These are phyloP conservation scores for Anoncus sp. DNA, from an alignment of 2,888 invertebrate species.

Conservation along the genomic window DNA sequence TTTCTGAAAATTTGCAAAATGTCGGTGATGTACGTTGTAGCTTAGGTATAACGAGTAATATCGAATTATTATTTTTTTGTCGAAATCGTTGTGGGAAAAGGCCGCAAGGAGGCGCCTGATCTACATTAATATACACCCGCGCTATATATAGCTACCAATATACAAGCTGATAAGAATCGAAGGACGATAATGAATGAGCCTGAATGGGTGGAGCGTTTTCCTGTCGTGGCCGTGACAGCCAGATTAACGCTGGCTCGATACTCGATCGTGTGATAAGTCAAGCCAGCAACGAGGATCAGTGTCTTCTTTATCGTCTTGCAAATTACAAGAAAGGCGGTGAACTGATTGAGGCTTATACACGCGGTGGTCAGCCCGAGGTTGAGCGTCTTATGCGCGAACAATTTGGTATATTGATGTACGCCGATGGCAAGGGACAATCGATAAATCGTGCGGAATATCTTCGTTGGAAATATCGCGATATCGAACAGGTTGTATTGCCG, in stretches of 20 bases:
- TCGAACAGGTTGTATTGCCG: slow-evolving; percentile 91
- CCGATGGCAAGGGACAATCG: slow-evolving; percentile 92
- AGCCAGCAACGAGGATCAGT: slow-evolving; percentile 93
- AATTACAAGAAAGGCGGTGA: slow-evolving; percentile 97
- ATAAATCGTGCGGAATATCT: slow-evolving; percentile 95
- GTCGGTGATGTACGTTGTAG: too few species aligned
- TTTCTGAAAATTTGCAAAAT: neutral
- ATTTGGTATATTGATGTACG: slow-evolving; percentile 95
- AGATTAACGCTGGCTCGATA: slow-evolving; percentile 88
- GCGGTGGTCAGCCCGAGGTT: slow-evolving; percentile 92
- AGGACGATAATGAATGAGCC: slow-evolving; percentile 69
- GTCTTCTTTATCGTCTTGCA: slow-evolving; percentile 93
- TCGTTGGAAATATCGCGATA: slow-evolving; percentile 95
- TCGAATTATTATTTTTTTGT: too few species aligned
- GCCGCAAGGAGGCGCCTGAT: too few species aligned
- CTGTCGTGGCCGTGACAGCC: slow-evolving; percentile 80
- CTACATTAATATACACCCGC: too few species aligned
- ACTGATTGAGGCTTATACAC: slow-evolving; percentile 93
- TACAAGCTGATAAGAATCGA: slow-evolving; percentile 15
- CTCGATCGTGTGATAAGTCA: slow-evolving; percentile 96
- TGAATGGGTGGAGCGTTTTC: slow-evolving; percentile 82
- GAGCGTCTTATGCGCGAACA: slow-evolving; percentile 94
- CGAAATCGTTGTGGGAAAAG: too few species aligned
- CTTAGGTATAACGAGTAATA: too few species aligned
- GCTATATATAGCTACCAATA: too few species aligned